Evolutionary conservation across 1,140 invertebrate genomes (phyloP), one percentile per base, ranked within the genome.

Genomic region (Pseudomyrmex dendroicus): DNA sequence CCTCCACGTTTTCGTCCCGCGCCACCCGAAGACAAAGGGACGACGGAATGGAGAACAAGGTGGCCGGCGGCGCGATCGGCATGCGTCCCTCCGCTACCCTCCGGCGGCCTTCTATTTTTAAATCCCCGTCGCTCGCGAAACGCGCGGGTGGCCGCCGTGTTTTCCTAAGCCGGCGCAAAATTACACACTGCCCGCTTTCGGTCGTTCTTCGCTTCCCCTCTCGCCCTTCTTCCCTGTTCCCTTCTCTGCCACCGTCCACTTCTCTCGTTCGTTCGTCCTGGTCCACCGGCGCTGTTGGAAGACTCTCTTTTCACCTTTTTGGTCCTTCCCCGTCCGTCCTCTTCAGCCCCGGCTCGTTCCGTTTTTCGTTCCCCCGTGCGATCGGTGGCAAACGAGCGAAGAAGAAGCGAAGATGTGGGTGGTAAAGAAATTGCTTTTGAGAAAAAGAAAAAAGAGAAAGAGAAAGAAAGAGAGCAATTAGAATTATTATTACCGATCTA

Each of bases 121-220:
- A 94, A 94, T 93, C 88, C 86, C 59, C 63, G 74, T 90, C 91
- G 92, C 92, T 92, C 90, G 91, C 91, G 92, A 94, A 93, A 92
- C 92, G 92, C 92, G 93, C 93, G 94, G 94, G 94, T 94, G 93
- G 94, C 93, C 93, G 90, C 86, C 93, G 93, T 94, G 93, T 94
- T 94, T 94, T 94, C 93, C 93, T 94, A 94, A 94, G 93, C 92
- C 93, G 92, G 93, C 93, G 94, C 93, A 94, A 94, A 94, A 94
- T 94, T 94, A 94, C 94, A 94, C 94, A 94, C 94, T 94, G 92
- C 91, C 92, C 91, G 89, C 78, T 93, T 86, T 90, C 85, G 89
- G 89, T 88, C 87, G 80, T 68, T 56, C 76, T 25, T 78, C 67
- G 76, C 50, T 50, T 44, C 56, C 67, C 78, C 59, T 57, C 77